These are phyloP conservation scores for Murina feae DNA, from an alignment of 2,113 vertebrate genomes.

Conservation along the genomic window DNA sequence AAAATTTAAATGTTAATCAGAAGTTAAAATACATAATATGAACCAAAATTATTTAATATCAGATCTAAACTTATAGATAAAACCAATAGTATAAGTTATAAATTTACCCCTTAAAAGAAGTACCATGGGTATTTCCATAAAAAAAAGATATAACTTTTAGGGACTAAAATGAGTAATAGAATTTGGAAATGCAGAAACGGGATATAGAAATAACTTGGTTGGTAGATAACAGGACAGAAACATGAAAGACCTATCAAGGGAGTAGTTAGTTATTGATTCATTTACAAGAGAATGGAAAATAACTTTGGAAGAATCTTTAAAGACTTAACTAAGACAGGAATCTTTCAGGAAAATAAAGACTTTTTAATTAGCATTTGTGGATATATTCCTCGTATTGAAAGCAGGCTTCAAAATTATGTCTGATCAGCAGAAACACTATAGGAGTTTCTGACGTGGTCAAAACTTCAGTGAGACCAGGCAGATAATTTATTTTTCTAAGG, in stretches of 20 bases:
- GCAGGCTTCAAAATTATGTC: not conserved
- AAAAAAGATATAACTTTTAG: not conserved
- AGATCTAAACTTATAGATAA: not conserved
- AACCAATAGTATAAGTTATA: not conserved
- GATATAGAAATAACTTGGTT: not conserved
- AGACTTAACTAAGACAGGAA: not conserved
- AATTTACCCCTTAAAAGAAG: not conserved
- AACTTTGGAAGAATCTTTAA: not conserved
- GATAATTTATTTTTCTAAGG: not conserved
- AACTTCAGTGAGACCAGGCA: not conserved
- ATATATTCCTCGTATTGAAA: not conserved
- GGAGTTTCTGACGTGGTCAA: not conserved
- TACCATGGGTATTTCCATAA: not conserved
- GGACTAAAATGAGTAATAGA: not conserved
- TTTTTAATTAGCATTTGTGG: not conserved
- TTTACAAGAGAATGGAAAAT: not conserved
- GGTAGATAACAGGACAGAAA: not conserved
- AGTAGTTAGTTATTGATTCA: not conserved
- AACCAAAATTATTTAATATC: not conserved
- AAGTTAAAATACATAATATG: not conserved
- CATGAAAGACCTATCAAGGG: not conserved
- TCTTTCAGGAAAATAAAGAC: not conserved
- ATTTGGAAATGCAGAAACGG: not conserved
- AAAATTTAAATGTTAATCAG: not conserved
- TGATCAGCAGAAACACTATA: not conserved